Base-by-base conservation (phyloP, 1,140 invertebrate species). In the Aphaenogaster ashmeadi region DNA sequence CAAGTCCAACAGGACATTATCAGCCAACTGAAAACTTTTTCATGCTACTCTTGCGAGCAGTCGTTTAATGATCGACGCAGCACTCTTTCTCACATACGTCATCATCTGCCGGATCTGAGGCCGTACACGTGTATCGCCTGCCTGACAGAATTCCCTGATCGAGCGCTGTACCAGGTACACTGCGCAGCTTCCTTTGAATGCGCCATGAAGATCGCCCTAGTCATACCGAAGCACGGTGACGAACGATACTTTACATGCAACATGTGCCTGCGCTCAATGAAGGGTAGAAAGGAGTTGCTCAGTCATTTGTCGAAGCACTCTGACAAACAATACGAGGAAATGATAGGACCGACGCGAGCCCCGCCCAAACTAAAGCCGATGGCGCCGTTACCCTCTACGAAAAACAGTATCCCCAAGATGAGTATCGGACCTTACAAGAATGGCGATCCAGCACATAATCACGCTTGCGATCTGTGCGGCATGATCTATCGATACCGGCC, bases 211-310 rank as follows among this genome's bases (percentile, higher is more conserved):
- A 95, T 95, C 3, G 95, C 95, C 3, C 72, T 94, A 0, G 95
- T 95, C 0, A 71, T 94, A 0, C 95, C 95, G 0, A 94, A 94
- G 60, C 90, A 92, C 0, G 95, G 95, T 1, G 89, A 88, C 1
- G 95, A 95, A 38, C 94, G 94, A 36, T 95, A 95, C 44, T 95
- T 95, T 78, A 95, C 95, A 0, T 95, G 95, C 21, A 95, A 95
- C 71, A 95, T 95, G 95, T 95, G 95, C 50, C 77, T 95, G 47
- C 88, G 92, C 41, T 88, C 95, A 0, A 86, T 95, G 90, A 33
- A 79, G 0, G 93, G 93, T n/a, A 86, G 95, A 2, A 93, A 94
- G 18, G 94, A 95, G 27, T 60, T 95, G 6, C 79, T 95, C 0
- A 89, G 58, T 5, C 95, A 95, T 27, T 88, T 95, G 11, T 90